Base-by-base conservation (phyloP, 2,113 vertebrate genomes). In the Otus sunia region DNA sequence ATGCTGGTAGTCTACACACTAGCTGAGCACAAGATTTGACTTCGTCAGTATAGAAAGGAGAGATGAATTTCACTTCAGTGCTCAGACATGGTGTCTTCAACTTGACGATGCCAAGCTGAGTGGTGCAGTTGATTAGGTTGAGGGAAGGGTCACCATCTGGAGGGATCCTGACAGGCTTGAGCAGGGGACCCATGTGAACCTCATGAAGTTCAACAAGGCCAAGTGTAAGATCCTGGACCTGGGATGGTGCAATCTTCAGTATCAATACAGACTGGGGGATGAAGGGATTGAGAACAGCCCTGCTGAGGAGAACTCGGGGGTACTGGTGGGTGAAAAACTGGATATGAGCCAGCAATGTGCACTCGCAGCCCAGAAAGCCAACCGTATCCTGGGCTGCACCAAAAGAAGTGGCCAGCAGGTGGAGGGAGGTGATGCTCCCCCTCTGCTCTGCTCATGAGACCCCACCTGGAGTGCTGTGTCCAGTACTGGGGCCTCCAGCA, bases 301-400 rank as follows among this genome's bases (percentile, higher is more conserved):
- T 67, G 32, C 3, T 0, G 4, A 53, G 18, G 18, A 52, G 23
- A 19, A n/a, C 29, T 25, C 30, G 10, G 10, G 19, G 6, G 9
- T 37, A 36, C 18, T 29, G 45, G 18, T 29, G 6, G 30, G 62
- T 25, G 20, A 47, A 55, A 62, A 83, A 8, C 2, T 32, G 36
- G 36, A 58, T 14, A 6, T 25, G 69, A 75, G 10, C 34, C 3
- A 0, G 15, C 18, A 90, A 45, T 3, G 15, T 23, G 19, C 1
- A 6, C 69, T 59, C 8, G 15, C 45, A 90, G 17, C 32, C 39
- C 32, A 74, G 68, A 81, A 66, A 20, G 43, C 11, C 22, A 53
- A 15, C 1, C 0, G 1, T 45, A 59, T 18, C 20, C 43, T 30
- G 36, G 43, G 60, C 52, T 66, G 32, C n/a, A 50, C 37, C 4